Percentiles rank a stretch among this genome's conserved stretches.
These are phyloP conservation scores for Pituophis catenifer DNA, from an alignment of 2,113 vertebrate genomes.

Conservation along the genomic window DNA sequence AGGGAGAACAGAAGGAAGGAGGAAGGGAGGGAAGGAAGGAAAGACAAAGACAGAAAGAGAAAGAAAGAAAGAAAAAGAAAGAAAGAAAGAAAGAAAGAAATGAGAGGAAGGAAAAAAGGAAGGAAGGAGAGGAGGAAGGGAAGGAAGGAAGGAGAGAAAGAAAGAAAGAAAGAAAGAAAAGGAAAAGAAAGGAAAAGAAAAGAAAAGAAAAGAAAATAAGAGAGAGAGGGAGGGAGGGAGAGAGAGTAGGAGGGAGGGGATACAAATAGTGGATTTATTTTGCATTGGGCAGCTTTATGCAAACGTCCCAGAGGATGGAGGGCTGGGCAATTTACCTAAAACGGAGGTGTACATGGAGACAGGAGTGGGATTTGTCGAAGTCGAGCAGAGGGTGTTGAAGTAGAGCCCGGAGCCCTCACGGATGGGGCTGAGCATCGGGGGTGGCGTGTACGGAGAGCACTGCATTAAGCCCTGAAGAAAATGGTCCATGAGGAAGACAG, in stretches of 20 bases:
- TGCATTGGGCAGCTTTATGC: neutral
- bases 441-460: constrained; percentile 70
- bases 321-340: constrained; percentile 57
- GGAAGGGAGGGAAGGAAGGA: too few species aligned
- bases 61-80: too few species aligned
- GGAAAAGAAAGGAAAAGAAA: too few species aligned
- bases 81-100: accelerated
- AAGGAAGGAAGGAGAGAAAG: too few species aligned
- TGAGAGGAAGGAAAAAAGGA: too few species aligned
- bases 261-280: neutral
- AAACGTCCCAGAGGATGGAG: too few species aligned
- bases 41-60: accelerated
- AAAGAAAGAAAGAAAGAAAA: too few species aligned
- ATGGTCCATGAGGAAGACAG: constrained; percentile 63
- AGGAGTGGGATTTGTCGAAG: constrained; percentile 4
- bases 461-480: constrained; percentile 64
- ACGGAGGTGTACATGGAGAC: constrained; percentile 33
- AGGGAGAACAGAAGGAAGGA: too few species aligned
- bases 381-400: constrained; percentile 64
- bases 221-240: accelerated
- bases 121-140: too few species aligned
- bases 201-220: too few species aligned
- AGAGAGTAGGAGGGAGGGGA: too few species aligned
- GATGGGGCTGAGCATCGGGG: constrained; percentile 76
- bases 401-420: constrained; percentile 73